Base-by-base conservation (phyloP, 2,797 vertebrate genomes). In the Triplophysa bombifrons region DNA sequence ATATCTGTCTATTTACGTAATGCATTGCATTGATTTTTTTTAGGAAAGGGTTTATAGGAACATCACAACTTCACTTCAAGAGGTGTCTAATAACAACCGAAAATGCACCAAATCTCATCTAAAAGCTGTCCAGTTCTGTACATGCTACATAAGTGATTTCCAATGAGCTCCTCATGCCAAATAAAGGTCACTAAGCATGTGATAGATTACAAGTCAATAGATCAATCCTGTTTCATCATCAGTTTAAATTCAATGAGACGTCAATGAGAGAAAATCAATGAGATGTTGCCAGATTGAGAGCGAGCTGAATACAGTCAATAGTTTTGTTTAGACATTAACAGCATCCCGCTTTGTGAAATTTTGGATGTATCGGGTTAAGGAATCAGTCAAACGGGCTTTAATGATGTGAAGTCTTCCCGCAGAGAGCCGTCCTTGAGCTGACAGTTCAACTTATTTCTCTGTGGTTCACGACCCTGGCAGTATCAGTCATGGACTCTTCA, bases 151-250 rank as follows among this genome's bases (percentile, higher is more conserved):
- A 61, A 70, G 19, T 72, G 68, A 64, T 58, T 67, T 51, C 8
- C 19, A 48, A 70, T 61, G 67, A 67, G 78, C 68, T 50, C 58
- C 76, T 72, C 2, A 3, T 79, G 77, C 77, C 50, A 73, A 73
- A 70, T 83, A 71, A 66, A 72, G 76, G 72, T 83, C 58, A 65
- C 79, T 81, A 81, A 85, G 58, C 55, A 46, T 56, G 75, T 73
- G 77, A 76, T 70, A 41, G 44, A 61, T 69, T 56, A 46, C 44
- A 46, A 16, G 68, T 76, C 84, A 83, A 80, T 85, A 80, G 51
- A 81, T 74, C 82, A 85, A 74, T 83, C 67, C 63, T 79, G 50
- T 75, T 76, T 72, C 51, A 66, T 70, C 30, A 46, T 68, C 64
- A 56, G 38, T 81, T 85, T 81, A 61, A 78, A 79, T 78, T 81